Percentiles rank a stretch among this genome's conserved stretches.
These are phyloP conservation scores for Pomacea maculata DNA, from an alignment of 1,140 invertebrate species.

Conservation along the genomic window DNA sequence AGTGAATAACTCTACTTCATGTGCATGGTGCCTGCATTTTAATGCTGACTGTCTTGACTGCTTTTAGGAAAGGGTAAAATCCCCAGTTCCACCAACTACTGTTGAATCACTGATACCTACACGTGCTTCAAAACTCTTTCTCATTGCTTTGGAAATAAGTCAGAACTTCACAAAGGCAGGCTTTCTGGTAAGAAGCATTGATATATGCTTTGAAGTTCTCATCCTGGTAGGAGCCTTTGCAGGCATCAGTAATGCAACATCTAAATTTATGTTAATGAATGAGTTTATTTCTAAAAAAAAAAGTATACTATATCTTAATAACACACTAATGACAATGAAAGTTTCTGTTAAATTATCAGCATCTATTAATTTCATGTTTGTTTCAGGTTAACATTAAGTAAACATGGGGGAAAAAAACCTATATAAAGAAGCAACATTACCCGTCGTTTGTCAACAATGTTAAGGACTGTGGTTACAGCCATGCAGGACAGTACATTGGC, in stretches of 20 bases:
- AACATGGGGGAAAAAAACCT: not conserved
- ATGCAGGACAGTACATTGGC: conserved; percentile 63
- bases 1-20: too few relatives aligned
- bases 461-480: conserved; percentile 51
- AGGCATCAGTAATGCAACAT: not conserved
- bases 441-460: conserved; percentile 58
- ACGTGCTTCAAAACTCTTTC: too few relatives aligned
- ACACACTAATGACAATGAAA: not conserved
- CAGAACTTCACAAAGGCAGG: not conserved
- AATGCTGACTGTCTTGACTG: too few relatives aligned
- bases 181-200: too few relatives aligned
- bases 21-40: too few relatives aligned
- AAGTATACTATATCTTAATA: not conserved
- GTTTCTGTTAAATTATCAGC: not conserved
- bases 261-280: not conserved
- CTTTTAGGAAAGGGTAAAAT: too few relatives aligned
- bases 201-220: not conserved
- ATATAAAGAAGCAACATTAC: conserved; percentile 38
- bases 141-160: not conserved
- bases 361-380: not conserved
- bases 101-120: too few relatives aligned
- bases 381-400: not conserved
- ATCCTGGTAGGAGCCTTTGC: too few relatives aligned
- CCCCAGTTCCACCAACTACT: too few relatives aligned
- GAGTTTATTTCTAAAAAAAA: not conserved